Evolutionary conservation across 2,888 invertebrate genomes (phyloP), one percentile per base, ranked within the genome.

Genomic region (Nysson spinosus): DNA sequence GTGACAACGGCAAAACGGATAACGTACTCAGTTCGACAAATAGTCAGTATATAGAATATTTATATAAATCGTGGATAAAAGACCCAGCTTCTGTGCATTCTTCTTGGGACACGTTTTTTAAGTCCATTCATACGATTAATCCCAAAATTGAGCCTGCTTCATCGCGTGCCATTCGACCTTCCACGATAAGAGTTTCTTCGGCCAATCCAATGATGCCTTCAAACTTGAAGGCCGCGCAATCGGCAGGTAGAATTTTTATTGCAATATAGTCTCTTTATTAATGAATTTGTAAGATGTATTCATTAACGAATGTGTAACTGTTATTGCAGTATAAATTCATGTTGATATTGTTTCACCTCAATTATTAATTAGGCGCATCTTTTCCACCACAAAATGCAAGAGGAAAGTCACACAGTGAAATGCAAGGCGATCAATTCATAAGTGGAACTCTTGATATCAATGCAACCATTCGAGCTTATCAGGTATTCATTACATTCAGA

Each of bases 381-480:
- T 57, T 65, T 11, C 54, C 52, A 0, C 47, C 43, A 28, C 69
- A 69, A 1, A 47, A 44, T 3, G 22, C 44, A 3, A 54, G 69
- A 39, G 1, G 24, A 0, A 74, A 64, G 19, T 72, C 77, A 0
- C 60, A 68, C 1, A 50, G 66, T 3, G 74, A 73, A 4, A 16
- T 70, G 0, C 71, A 72, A 11, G 75, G 69, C 1, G 74, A 71
- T 0, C 34, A 43, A 1, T 68, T 24, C 17, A 49, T 77, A 40
- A 55, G n/a, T 9, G 55, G 66, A 0, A 40, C 69, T 4, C 69
- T 83, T 6, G 76, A 82, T 19, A 64, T 84, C 6, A 81, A 78
- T 42, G 75, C 83, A 0, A 75, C 80, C 3, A 82, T 84, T 44
- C 73, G 82, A 17, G 79, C 85, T n/a, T 84, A 84, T 69, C 85